Evolutionary conservation across 2,888 invertebrate species (phyloP).

Genomic region (Ichneumoninae sp.): DNA sequence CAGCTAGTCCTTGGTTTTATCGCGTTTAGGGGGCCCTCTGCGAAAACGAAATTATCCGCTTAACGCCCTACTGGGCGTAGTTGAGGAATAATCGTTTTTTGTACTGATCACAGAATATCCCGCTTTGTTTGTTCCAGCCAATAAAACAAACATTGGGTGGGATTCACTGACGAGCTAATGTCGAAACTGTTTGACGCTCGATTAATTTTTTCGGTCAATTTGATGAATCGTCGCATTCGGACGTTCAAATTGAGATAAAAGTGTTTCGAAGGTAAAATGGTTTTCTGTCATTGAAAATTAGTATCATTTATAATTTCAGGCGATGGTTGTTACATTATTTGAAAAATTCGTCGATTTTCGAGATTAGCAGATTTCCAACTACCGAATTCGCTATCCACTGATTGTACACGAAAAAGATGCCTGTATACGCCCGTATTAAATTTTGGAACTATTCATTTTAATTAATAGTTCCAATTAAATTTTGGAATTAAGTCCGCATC

Average conservation of each 20-base stretch:
- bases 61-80: neutral
- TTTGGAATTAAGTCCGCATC: no score
- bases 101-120: neutral
- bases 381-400: no score
- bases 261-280: neutral
- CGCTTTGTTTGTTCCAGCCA: neutral
- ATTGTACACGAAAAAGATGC: no score
- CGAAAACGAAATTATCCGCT: constrained; percentile 19
- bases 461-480: no score
- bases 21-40: neutral
- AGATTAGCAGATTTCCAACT: no score
- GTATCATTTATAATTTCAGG: neutral
- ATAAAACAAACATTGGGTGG: neutral
- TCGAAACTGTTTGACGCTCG: neutral
- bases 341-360: neutral
- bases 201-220: neutral
- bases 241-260: neutral
- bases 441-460: no score
- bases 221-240: neutral
- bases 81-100: constrained; percentile 6
- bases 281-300: neutral
- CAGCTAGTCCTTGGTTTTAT: constrained; percentile 9
- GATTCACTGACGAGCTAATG: neutral
- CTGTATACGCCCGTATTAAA: no score
- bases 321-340: neutral